A percentile compares a stretch with the other conserved stretches of the same genome.
phyloP scores from a whole-genome alignment of 2,888 invertebrate species.

The Chorisops tibialis region DNA sequence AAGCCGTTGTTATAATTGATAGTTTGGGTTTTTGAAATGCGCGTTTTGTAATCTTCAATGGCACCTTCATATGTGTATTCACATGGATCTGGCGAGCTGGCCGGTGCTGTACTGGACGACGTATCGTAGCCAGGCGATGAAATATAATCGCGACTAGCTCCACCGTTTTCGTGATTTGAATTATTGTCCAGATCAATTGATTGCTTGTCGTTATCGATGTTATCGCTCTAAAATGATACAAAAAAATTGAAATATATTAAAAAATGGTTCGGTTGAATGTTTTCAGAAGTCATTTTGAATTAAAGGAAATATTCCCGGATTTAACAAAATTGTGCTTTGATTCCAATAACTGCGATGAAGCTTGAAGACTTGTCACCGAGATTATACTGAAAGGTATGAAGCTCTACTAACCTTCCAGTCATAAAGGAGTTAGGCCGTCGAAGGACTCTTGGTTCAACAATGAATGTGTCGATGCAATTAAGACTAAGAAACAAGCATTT shows the following conservation, averaged over 20 bases:
- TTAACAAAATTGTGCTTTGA: not conserved
- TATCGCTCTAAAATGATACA: constrained; percentile 58
- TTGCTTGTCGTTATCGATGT: constrained; percentile 54
- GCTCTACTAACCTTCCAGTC: no score
- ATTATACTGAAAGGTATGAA: no score
- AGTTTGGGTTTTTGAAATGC: constrained; percentile 59
- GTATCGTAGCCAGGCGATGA: constrained; percentile 62
- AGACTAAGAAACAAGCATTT: no score
- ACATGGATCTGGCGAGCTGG: constrained; percentile 67
- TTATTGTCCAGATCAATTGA: constrained; percentile 47
- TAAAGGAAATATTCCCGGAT: no score
- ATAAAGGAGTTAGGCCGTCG: no score
- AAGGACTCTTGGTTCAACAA: no score
- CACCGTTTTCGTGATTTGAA: constrained; percentile 51
- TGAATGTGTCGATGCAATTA: no score
- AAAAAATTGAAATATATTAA: constrained; percentile 29
- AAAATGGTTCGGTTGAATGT: not conserved
- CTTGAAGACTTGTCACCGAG: no score
- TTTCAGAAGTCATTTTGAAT: not conserved
- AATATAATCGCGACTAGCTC: constrained; percentile 45
- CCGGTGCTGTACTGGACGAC: constrained; percentile 64
- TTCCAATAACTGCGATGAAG: no score
- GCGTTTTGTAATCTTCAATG: constrained; percentile 79
- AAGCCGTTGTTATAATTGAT: constrained; percentile 45
- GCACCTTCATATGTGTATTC: constrained; percentile 87